Conservation (phyloP, 2,888 invertebrate genomes). For the Andricus curvator region DNA sequence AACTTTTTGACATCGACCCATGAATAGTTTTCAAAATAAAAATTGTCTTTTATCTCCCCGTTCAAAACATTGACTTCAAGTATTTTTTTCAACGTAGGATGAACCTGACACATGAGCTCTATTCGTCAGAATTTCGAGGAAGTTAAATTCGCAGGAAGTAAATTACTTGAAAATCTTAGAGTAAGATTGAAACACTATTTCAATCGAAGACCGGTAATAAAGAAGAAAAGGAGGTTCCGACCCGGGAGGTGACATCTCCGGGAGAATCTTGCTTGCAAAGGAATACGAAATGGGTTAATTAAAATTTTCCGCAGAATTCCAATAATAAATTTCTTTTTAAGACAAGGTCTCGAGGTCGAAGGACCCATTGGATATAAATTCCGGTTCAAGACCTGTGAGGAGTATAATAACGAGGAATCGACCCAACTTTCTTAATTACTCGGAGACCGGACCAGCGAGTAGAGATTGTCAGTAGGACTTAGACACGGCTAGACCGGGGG, state of each 20-base stretch:
- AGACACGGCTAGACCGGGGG: neutral
- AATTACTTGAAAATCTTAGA: slow-evolving; percentile 12
- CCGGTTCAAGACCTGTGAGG: slow-evolving; percentile 54
- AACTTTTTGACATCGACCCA: too few species aligned
- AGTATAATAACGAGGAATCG: slow-evolving; percentile 61
- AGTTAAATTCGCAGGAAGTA: slow-evolving; percentile 22
- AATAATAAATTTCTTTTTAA: slow-evolving; percentile 57
- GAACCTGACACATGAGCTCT: neutral
- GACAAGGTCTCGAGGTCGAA: slow-evolving; percentile 43
- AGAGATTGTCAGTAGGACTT: slow-evolving; percentile 18
- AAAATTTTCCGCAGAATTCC: slow-evolving; percentile 58
- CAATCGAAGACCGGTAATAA: slow-evolving; percentile 29
- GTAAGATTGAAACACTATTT: slow-evolving; percentile 30
- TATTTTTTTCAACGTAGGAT: neutral
- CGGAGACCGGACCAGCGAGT: slow-evolving; percentile 5
- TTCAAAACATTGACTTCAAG: neutral
- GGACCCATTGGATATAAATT: slow-evolving; percentile 58
- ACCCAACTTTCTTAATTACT: slow-evolving; percentile 63
- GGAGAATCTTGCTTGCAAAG: neutral
- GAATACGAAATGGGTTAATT: slow-evolving; percentile 57
- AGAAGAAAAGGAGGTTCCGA: slow-evolving; percentile 1
- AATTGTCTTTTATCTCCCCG: neutral
- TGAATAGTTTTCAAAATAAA: neutral
- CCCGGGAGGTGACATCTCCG: slow-evolving; percentile 13
- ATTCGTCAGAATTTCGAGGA: slow-evolving; percentile 18